Conservation (phyloP, 2,113 vertebrate species). For the Cyanoderma ruficeps region DNA sequence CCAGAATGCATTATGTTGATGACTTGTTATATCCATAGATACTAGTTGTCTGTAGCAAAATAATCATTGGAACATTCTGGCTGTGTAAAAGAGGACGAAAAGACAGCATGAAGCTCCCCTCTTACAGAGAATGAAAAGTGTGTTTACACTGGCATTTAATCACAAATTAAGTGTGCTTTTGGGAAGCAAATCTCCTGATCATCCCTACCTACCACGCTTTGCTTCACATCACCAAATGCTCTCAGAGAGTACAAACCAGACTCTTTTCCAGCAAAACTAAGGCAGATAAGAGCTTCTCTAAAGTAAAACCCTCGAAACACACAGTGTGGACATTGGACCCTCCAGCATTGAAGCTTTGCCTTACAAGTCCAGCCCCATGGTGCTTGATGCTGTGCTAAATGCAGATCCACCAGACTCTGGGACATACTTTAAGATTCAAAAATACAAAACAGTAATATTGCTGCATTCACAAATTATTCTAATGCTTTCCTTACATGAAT, state of each 20-base stretch:
- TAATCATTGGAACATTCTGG: neutral
- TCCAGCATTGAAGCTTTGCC: neutral
- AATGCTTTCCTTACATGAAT: neutral
- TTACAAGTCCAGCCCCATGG: neutral
- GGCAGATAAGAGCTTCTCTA: neutral
- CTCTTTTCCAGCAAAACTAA: neutral
- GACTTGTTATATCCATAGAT: neutral
- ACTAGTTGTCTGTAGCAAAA: neutral
- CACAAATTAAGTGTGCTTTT: neutral
- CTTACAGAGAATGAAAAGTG: neutral
- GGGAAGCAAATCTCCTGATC: neutral
- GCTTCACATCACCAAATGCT: neutral
- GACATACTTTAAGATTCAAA: neutral
- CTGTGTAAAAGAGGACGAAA: neutral
- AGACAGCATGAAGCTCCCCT: fast-evolving
- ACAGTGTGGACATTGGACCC: neutral
- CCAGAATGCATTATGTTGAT: neutral
- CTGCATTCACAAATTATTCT: neutral
- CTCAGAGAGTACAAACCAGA: neutral
- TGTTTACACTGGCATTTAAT: neutral
- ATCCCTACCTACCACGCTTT: neutral
- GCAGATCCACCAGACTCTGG: neutral
- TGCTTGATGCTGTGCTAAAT: neutral
- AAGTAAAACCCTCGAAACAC: neutral
- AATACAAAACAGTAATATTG: neutral